Conservation (phyloP, 2,888 invertebrate genomes). For the Coelopa pilipes region DNA sequence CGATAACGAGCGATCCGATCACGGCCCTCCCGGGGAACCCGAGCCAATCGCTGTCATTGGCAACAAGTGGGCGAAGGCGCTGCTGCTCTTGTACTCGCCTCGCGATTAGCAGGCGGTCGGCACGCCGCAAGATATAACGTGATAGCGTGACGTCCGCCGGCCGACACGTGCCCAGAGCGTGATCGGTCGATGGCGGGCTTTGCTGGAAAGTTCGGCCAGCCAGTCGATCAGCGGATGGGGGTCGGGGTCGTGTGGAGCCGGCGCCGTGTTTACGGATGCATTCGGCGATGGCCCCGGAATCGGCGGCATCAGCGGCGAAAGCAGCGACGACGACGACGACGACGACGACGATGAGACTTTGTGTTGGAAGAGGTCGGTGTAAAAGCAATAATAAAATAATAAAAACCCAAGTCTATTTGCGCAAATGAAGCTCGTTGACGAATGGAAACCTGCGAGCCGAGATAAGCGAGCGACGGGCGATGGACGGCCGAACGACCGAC, state of each 20-base stretch:
- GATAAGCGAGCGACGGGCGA: slow-evolving; percentile 49
- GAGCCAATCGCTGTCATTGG: too few species aligned
- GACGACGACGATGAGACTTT: not conserved
- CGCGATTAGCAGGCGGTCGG: too few species aligned
- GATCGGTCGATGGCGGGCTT: not conserved
- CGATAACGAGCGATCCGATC: too few species aligned
- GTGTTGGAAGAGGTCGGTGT: not conserved
- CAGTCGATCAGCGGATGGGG: too few species aligned
- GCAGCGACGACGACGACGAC: not conserved
- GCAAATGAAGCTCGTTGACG: slow-evolving; percentile 50
- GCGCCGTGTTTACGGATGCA: slow-evolving; percentile 51
- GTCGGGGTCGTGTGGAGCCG: too few species aligned
- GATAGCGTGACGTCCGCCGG: not conserved
- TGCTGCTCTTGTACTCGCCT: not conserved
- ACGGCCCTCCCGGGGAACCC: too few species aligned
- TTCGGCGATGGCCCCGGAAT: slow-evolving; percentile 32
- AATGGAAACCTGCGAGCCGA: slow-evolving; percentile 15
- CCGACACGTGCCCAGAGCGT: not conserved
- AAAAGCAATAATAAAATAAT: not conserved
- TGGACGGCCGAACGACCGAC: too few species aligned
- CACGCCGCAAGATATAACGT: not conserved
- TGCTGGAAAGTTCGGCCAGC: too few species aligned
- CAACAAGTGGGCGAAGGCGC: not conserved
- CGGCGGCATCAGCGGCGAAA: slow-evolving; percentile 27
- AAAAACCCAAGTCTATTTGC: slow-evolving; percentile 51